These are phyloP conservation scores for Lota lota DNA, from an alignment of 2,113 vertebrate genomes.

Conservation along the genomic window DNA sequence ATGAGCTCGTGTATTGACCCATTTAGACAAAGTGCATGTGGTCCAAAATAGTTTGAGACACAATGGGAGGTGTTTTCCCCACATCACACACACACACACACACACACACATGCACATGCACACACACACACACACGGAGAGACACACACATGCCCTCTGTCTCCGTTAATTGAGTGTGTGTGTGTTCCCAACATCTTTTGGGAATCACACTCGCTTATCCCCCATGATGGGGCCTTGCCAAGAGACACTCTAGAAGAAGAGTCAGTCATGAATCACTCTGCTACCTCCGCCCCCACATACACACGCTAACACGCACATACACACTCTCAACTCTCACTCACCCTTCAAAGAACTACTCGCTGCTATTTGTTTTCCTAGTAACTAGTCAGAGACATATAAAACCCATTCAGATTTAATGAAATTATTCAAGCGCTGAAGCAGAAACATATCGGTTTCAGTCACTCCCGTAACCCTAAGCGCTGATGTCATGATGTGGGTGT, in stretches of 20 bases:
- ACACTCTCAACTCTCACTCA: too few species aligned
- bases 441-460: slow-evolving; percentile 1
- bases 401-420: not conserved
- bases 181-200: not conserved
- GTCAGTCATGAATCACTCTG: too few species aligned
- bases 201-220: not conserved
- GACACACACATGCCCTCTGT: not conserved
- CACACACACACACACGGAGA: not conserved
- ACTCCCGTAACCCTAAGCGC: not conserved
- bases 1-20: too few species aligned
- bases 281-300: not conserved
- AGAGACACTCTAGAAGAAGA: too few species aligned
- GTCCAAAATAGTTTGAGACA: too few species aligned
- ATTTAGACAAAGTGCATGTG: too few species aligned
- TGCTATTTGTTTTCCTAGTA: slow-evolving; percentile 12
- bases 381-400: slow-evolving; percentile 6
- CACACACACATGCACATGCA: not conserved
- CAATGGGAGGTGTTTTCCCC: not conserved
- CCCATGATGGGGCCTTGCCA: too few species aligned
- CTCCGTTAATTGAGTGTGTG: too few species aligned
- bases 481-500: not conserved
- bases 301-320: not conserved
- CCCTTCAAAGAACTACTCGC: slow-evolving; percentile 1
- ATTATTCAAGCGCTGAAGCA: slow-evolving; percentile 10
- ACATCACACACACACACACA: not conserved